Evolutionary conservation across 64 coral and sea anemone genomes (phyloP).

Genomic region (Montipora capricornis): DNA sequence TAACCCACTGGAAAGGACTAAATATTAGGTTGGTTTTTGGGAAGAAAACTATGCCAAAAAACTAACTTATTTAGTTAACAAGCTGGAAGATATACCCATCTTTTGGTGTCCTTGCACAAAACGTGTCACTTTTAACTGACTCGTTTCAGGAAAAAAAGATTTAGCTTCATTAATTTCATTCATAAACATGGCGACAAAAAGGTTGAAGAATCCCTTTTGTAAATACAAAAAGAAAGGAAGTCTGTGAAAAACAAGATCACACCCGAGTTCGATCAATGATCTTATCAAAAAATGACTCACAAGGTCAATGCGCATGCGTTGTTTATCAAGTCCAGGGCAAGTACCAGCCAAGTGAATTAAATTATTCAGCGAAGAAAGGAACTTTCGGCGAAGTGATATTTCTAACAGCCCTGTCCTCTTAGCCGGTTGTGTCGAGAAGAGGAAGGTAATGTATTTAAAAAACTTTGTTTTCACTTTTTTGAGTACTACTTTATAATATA

Average conservation of each 20-base stretch:
- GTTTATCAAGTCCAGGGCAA: constrained; percentile 21
- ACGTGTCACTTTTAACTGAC: too few species aligned
- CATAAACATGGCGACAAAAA: too few species aligned
- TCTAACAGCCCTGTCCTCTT: constrained; percentile 44
- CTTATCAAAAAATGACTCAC: constrained; percentile 48
- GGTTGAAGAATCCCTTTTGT: neutral
- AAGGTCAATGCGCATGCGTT: constrained; percentile 31
- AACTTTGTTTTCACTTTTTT: neutral
- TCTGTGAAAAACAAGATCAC: neutral
- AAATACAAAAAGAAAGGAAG: neutral
- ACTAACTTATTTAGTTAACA: too few species aligned
- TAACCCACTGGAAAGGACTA: too few species aligned
- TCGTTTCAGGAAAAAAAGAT: too few species aligned
- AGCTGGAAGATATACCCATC: too few species aligned
- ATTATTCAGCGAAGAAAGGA: constrained; percentile 55
- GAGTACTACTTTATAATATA: neutral
- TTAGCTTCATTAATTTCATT: too few species aligned
- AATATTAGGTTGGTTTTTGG: too few species aligned
- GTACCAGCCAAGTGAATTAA: constrained; percentile 25
- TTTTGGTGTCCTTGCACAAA: too few species aligned
- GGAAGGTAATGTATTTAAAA: constrained; percentile 29
- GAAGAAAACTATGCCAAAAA: too few species aligned
- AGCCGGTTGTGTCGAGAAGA: neutral
- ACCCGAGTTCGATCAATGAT: constrained; percentile 8
- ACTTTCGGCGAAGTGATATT: neutral